Percentiles rank a stretch among this genome's conserved stretches.
Conservation (phyloP, 2,797 vertebrate species). For the Lacerta bilineata region DNA sequence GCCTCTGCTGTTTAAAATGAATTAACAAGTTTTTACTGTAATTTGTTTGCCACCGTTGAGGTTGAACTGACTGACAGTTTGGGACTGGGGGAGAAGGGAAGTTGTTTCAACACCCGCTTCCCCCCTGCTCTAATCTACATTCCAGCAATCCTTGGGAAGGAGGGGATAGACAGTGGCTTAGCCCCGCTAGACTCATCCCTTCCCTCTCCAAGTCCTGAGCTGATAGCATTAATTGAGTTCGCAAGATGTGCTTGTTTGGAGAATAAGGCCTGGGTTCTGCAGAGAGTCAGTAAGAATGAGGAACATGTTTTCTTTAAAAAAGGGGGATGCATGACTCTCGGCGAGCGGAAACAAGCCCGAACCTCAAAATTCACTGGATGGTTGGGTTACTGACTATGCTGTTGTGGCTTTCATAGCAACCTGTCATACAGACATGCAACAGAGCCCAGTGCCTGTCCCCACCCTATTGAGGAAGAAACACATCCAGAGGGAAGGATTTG, state of each 20-base stretch:
- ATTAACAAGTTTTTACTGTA: conserved; percentile 43
- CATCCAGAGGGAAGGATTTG: not conserved
- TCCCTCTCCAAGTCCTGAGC: not conserved
- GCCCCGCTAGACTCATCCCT: not conserved
- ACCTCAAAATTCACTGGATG: not conserved
- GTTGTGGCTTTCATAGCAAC: not conserved
- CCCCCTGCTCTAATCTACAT: conserved; percentile 20
- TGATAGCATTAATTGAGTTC: conserved; percentile 38
- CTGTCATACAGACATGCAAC: not conserved
- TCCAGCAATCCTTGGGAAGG: not conserved
- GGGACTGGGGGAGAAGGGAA: not conserved
- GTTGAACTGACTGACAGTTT: conserved; percentile 33
- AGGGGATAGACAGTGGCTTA: not conserved
- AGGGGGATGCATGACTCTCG: not conserved
- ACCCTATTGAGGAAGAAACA: not conserved
- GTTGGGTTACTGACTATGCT: not conserved
- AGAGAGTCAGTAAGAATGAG: not conserved
- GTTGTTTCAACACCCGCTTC: not conserved
- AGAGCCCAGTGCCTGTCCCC: not conserved
- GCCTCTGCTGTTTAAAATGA: conserved; percentile 29
- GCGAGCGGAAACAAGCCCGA: not conserved
- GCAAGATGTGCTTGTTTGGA: not conserved
- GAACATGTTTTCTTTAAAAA: not conserved
- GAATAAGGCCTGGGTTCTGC: not conserved
- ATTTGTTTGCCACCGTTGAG: conserved; percentile 38